These are phyloP conservation scores for Willowsia nigromaculata DNA, from an alignment of 2,888 invertebrate species.

Conservation along the genomic window DNA sequence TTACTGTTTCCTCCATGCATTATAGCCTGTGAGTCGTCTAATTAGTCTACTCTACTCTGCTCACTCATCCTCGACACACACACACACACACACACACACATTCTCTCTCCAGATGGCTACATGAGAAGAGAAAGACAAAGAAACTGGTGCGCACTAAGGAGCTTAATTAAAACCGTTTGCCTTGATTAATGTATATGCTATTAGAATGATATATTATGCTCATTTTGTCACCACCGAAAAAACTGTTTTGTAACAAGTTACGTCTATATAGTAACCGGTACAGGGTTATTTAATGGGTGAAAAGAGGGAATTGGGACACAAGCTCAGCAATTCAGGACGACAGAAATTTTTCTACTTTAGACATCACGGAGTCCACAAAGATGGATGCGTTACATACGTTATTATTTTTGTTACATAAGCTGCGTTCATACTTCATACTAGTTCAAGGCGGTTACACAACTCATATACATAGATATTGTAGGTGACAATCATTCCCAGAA, in stretches of 20 bases:
- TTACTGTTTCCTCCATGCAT: background rate
- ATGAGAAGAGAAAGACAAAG: background rate
- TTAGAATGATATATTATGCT: no score
- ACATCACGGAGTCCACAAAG: no score
- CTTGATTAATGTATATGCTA: no score
- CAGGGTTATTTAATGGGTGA: background rate
- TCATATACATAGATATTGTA: background rate
- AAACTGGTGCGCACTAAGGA: background rate
- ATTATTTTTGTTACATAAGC: background rate
- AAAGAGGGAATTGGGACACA: background rate
- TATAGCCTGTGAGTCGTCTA: background rate
- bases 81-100: background rate
- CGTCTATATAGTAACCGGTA: background rate
- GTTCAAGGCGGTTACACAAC: background rate
- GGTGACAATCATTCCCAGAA: background rate
- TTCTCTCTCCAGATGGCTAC: background rate
- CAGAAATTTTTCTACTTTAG: background rate
- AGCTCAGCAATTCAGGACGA: background rate
- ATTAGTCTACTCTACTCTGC: background rate
- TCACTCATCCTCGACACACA: background rate
- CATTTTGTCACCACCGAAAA: background rate
- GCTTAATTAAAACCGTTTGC: background rate
- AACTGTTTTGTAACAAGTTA: no score
- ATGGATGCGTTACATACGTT: background rate
- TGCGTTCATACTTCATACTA: background rate